Evolutionary conservation across 2,797 vertebrate genomes (phyloP).

Genomic region (Enteromius treurensis): DNA sequence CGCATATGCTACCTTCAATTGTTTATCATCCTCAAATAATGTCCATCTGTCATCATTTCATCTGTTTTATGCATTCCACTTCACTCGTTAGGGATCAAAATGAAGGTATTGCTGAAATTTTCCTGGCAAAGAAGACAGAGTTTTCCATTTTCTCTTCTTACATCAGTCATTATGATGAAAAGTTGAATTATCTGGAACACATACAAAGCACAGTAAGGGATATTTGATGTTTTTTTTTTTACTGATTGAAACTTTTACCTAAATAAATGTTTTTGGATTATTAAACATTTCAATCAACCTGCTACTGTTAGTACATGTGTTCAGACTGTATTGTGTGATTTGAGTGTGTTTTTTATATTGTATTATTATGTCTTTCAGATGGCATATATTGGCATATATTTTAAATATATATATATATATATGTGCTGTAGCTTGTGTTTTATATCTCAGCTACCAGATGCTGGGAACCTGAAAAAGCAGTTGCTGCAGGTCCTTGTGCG

Average conservation of each 20-base stretch:
- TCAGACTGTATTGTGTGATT: background rate
- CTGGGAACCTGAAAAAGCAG: constrained; percentile 82
- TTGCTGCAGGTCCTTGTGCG: constrained; percentile 89
- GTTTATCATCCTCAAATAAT: background rate
- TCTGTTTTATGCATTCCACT: constrained; percentile 12
- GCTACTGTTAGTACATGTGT: background rate
- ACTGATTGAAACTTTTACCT: background rate
- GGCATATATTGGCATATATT: background rate
- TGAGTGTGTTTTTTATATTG: background rate
- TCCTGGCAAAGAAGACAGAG: constrained; percentile 84
- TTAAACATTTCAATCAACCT: background rate
- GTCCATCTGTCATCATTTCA: background rate
- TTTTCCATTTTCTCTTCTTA: constrained; percentile 87
- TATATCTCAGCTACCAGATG: constrained; percentile 76
- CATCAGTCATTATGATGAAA: constrained; percentile 89
- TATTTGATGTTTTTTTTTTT: constrained; percentile 13
- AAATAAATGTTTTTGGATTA: constrained; percentile 9
- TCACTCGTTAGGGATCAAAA: constrained; percentile 81
- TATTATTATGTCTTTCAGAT: background rate
- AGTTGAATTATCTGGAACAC: constrained; percentile 85
- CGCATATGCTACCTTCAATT: background rate
- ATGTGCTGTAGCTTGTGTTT: background rate
- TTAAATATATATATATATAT: constrained; percentile 27
- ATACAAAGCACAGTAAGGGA: constrained; percentile 72
- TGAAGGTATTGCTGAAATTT: constrained; percentile 89